Conservation (phyloP, 2,113 vertebrate species). For the Clarias macrocephalus region DNA sequence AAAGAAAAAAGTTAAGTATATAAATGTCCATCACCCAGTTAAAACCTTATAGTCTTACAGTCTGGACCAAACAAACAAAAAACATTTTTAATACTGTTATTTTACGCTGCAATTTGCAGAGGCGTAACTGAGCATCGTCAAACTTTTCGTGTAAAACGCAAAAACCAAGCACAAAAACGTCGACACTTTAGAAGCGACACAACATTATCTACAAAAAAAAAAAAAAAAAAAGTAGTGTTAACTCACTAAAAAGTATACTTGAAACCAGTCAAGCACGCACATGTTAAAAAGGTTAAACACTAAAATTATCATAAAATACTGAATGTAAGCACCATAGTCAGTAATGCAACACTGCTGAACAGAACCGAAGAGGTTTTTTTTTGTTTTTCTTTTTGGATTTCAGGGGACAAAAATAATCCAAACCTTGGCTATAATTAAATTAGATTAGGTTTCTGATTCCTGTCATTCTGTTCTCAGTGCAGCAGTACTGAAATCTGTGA, state of each 20-base stretch:
- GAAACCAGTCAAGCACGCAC: constrained; percentile 78
- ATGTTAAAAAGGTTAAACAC: constrained; percentile 62
- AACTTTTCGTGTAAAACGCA: background rate
- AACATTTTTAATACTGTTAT: background rate
- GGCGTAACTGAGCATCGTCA: too few species aligned
- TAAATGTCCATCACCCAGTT: background rate
- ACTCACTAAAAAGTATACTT: constrained; percentile 61
- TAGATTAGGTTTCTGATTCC: background rate
- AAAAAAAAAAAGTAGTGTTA: constrained; percentile 31
- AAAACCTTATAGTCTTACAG: background rate
- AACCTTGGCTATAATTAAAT: too few species aligned
- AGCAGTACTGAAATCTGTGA: background rate
- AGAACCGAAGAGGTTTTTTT: constrained; percentile 9
- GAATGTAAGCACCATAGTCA: constrained; percentile 44
- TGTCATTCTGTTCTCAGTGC: background rate
- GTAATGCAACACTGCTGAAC: constrained; percentile 30
- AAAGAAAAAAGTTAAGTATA: background rate
- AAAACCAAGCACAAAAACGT: background rate
- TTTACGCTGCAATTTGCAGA: background rate
- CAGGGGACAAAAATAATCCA: too few species aligned
- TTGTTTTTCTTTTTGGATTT: background rate
- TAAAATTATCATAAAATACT: constrained; percentile 58
- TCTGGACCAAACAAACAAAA: background rate
- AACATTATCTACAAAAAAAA: background rate
- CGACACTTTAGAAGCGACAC: background rate